Evolutionary conservation across 2,888 invertebrate species (phyloP).

Genomic region (Oligia fasciuncula): DNA sequence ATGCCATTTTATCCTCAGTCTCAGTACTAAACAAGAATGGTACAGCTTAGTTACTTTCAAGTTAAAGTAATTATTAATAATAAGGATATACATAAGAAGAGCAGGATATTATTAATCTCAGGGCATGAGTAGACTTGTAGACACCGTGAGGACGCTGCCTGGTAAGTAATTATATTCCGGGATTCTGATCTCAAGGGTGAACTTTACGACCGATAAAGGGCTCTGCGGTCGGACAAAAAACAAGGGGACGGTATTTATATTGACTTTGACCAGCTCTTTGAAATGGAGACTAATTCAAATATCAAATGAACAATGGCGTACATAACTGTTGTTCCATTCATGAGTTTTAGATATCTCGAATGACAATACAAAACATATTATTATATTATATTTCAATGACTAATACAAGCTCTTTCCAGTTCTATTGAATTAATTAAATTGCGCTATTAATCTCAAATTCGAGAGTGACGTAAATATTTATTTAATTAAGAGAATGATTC

Average conservation of each 20-base stretch:
- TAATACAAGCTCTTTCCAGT: slow-evolving; percentile 20
- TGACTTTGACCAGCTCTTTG: slow-evolving; percentile 16
- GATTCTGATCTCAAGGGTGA: slow-evolving; percentile 67
- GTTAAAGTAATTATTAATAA: not conserved
- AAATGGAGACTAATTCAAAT: slow-evolving; percentile 35
- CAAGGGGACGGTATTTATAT: slow-evolving; percentile 66
- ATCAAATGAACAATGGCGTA: slow-evolving; percentile 24
- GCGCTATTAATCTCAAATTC: not conserved
- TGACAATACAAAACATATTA: slow-evolving; percentile 34
- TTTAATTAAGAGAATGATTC: slow-evolving; percentile 37
- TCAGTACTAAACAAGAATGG: slow-evolving; percentile 4
- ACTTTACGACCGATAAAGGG: slow-evolving; percentile 71
- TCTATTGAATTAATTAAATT: slow-evolving; percentile 29
- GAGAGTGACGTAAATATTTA: slow-evolving; percentile 17
- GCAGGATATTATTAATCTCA: slow-evolving; percentile 63
- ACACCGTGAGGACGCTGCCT: slow-evolving; percentile 70
- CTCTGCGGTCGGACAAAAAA: slow-evolving; percentile 73
- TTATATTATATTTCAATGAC: slow-evolving; percentile 37
- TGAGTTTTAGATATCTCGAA: slow-evolving; percentile 5
- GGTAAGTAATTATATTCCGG: slow-evolving; percentile 85
- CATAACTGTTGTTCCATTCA: slow-evolving; percentile 49
- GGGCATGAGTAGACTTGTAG: slow-evolving; percentile 58
- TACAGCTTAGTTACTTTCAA: not conserved
- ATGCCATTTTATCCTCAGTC: not conserved
- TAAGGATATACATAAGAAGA: slow-evolving; percentile 10